Evolutionary conservation across 2,113 vertebrate genomes (phyloP).

Genomic region (Corvus moneduloides): DNA sequence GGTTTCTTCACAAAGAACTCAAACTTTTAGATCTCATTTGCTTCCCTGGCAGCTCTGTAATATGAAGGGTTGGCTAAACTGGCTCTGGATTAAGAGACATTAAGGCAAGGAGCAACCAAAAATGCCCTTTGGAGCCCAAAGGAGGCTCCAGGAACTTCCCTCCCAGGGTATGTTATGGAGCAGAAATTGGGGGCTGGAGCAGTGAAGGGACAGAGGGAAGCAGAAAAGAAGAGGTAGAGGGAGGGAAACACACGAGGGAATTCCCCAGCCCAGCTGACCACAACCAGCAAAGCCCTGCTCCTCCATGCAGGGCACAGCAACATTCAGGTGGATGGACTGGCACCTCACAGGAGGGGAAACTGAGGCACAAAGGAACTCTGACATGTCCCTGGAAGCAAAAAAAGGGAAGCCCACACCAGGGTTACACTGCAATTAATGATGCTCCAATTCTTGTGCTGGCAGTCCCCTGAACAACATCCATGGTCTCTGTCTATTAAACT

Average conservation of each 20-base stretch:
- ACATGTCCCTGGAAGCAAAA: not conserved
- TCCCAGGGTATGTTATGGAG: not conserved
- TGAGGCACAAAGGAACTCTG: not conserved
- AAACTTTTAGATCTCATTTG: conserved; percentile 27
- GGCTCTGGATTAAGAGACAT: not conserved
- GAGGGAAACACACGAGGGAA: not conserved
- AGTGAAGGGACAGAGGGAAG: not conserved
- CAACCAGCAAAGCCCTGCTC: not conserved
- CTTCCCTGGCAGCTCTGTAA: not conserved
- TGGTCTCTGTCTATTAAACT: not conserved
- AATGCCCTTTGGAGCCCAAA: not conserved
- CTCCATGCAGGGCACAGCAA: not conserved
- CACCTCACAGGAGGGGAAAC: not conserved
- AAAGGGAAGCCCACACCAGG: not conserved
- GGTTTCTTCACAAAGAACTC: conserved; percentile 33
- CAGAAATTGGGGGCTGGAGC: not conserved
- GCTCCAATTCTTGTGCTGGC: not conserved
- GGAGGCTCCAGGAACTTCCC: not conserved
- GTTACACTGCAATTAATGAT: not conserved
- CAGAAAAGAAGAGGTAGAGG: not conserved
- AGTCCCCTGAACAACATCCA: not conserved
- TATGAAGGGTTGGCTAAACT: not conserved
- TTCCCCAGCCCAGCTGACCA: not conserved
- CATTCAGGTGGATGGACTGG: not conserved
- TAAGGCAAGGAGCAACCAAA: not conserved